A percentile compares a stretch with the other conserved stretches of the same genome.
phyloP scores from a whole-genome alignment of 2,797 vertebrate species.

The Borostomias antarcticus region DNA sequence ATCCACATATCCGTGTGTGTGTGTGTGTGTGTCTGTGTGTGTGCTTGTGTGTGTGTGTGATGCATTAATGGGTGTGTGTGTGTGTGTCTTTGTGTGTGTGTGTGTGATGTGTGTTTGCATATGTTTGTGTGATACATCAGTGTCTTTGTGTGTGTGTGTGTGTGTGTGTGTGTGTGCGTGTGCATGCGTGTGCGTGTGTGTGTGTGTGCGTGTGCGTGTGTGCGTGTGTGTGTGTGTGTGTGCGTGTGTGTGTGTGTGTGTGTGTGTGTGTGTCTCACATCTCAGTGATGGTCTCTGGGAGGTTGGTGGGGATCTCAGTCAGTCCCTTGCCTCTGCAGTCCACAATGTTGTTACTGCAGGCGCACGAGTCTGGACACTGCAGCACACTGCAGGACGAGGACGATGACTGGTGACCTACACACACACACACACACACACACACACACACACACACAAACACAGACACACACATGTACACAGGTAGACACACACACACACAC shows the following conservation, averaged over 20 bases:
- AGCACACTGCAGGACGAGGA: constrained; percentile 91
- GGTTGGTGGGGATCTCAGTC: constrained; percentile 94
- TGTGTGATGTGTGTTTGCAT: background rate
- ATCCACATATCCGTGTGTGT: background rate
- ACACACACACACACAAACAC: constrained; percentile 33
- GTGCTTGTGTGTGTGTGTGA: constrained; percentile 8
- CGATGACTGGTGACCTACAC: constrained; percentile 89
- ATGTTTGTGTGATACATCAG: constrained; percentile 9
- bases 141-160: constrained; percentile 23
- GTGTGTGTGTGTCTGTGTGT: background rate
- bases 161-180: constrained; percentile 14
- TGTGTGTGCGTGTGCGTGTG: constrained; percentile 15
- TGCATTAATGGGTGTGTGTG: constrained; percentile 14
- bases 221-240: background rate
- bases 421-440: constrained; percentile 17
- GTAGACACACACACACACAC: background rate
- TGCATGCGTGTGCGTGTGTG: constrained; percentile 3
- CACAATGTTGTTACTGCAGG: constrained; percentile 98
- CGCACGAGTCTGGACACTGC: constrained; percentile 92
- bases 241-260: too few relatives aligned
- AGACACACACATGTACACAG: background rate
- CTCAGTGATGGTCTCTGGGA: constrained; percentile 97
- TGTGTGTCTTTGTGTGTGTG: constrained; percentile 37
- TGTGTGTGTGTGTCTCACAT: constrained; percentile 79
- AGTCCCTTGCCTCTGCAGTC: constrained; percentile 96